These are phyloP conservation scores for Muscicapa comitata DNA, from an alignment of 2,797 vertebrate species.

Conservation along the genomic window DNA sequence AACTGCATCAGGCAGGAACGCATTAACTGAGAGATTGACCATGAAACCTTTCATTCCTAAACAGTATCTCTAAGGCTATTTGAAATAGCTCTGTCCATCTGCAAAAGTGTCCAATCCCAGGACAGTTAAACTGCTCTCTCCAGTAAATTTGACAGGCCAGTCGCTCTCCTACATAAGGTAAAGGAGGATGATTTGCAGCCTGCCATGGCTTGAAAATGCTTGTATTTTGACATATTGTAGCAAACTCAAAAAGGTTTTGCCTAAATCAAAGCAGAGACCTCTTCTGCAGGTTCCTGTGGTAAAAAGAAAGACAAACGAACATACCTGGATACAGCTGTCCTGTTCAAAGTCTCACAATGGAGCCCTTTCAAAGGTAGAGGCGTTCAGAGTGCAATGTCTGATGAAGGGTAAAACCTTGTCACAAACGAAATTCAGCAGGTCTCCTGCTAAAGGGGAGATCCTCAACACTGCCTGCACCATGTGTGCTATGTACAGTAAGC, in stretches of 20 bases:
- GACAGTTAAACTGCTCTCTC: background rate
- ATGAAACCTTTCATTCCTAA: background rate
- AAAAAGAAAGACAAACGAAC: background rate
- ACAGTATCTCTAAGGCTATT: background rate
- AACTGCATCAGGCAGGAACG: background rate
- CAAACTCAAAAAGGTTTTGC: background rate
- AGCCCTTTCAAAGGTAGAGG: background rate
- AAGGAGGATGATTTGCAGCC: background rate
- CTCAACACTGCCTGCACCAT: background rate
- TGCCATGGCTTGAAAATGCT: background rate
- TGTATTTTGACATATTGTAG: background rate
- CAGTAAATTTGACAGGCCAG: background rate
- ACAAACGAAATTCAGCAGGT: background rate
- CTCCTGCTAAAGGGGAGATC: background rate
- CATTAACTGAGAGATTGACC: background rate
- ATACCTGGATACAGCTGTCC: background rate
- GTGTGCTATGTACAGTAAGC: accelerated
- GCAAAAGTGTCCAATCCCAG: background rate
- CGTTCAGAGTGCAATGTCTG: background rate
- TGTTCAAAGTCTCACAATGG: background rate
- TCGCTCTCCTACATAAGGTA: background rate
- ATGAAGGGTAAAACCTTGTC: background rate
- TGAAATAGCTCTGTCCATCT: background rate
- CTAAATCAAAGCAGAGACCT: background rate
- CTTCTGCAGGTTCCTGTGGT: background rate